phyloP scores from a whole-genome alignment of 2,797 vertebrate genomes.

The Naso thynnoides region DNA sequence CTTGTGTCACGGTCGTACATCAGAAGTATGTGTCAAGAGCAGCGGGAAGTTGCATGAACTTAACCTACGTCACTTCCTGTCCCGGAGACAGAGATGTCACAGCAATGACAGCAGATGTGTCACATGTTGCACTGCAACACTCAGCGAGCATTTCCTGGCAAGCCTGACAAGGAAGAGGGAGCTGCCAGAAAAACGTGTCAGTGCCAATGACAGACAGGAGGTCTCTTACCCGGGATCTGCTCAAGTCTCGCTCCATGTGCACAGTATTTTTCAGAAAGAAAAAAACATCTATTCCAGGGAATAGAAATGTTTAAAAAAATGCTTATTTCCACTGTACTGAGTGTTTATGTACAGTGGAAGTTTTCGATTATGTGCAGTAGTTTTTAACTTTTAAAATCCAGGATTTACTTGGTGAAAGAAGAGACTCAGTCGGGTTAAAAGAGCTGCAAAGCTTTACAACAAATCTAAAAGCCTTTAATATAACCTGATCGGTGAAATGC shows the following conservation, averaged over 20 bases:
- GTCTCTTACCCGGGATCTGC: constrained; percentile 14
- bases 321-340: too few relatives aligned
- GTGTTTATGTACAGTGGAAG: too few relatives aligned
- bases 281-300: too few relatives aligned
- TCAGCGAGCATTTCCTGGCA: constrained; percentile 47
- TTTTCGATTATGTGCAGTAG: too few relatives aligned
- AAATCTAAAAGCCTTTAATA: too few relatives aligned
- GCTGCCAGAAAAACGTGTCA: constrained; percentile 36
- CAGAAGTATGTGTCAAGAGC: constrained; percentile 20
- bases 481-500: too few relatives aligned
- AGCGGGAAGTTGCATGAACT: constrained; percentile 34
- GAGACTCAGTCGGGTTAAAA: too few relatives aligned
- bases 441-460: too few relatives aligned
- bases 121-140: constrained; percentile 33
- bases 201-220: constrained; percentile 19
- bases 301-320: too few relatives aligned
- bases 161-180: constrained; percentile 28
- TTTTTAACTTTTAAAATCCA: too few relatives aligned
- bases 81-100: constrained; percentile 37
- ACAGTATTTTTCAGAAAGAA: too few relatives aligned
- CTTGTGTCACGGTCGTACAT: constrained; percentile 6
- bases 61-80: constrained; percentile 55
- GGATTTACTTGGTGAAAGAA: too few relatives aligned
- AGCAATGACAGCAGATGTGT: constrained; percentile 37
- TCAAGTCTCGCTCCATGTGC: background rate